These are phyloP conservation scores for Philopedon plagiatum DNA, from an alignment of 2,888 invertebrate genomes.

Conservation along the genomic window DNA sequence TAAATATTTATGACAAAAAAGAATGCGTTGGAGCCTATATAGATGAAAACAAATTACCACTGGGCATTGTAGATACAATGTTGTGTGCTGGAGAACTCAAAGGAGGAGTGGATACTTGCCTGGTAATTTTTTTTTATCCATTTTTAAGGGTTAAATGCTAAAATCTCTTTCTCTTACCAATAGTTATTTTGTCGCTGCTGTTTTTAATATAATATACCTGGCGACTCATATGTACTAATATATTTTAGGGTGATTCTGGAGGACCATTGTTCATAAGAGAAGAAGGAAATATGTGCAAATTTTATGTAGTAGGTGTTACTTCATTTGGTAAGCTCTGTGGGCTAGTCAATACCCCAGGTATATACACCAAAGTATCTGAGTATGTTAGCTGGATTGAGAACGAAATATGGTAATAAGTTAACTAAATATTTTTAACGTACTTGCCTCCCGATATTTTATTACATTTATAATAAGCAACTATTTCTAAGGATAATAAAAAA, in stretches of 20 bases:
- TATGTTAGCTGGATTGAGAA: conserved; percentile 75
- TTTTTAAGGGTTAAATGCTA: too few relatives aligned
- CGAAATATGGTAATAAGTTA: conserved; percentile 69
- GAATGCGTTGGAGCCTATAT: conserved; percentile 61
- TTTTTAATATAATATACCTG: too few relatives aligned
- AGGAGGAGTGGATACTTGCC: conserved; percentile 66
- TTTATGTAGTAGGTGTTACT: conserved; percentile 73
- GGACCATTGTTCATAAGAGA: conserved; percentile 76
- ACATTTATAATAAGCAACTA: background rate
- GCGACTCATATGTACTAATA: too few relatives aligned
- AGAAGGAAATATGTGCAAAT: conserved; percentile 72
- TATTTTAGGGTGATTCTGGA: conserved; percentile 80
- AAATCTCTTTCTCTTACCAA: too few relatives aligned
- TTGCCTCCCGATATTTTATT: background rate
- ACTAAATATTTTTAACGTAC: background rate
- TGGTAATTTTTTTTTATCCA: too few relatives aligned
- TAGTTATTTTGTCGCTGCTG: too few relatives aligned
- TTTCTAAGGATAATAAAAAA: background rate
- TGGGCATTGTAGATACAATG: conserved; percentile 65
- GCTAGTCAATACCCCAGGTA: conserved; percentile 69
- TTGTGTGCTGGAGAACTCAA: conserved; percentile 69
- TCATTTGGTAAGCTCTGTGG: conserved; percentile 74
- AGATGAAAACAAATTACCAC: conserved; percentile 57
- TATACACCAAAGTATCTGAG: conserved; percentile 73
- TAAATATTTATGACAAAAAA: conserved; percentile 65